Evolutionary conservation across 1,140 invertebrate genomes (phyloP).

Genomic region (Lepidotrigona ventralis): DNA sequence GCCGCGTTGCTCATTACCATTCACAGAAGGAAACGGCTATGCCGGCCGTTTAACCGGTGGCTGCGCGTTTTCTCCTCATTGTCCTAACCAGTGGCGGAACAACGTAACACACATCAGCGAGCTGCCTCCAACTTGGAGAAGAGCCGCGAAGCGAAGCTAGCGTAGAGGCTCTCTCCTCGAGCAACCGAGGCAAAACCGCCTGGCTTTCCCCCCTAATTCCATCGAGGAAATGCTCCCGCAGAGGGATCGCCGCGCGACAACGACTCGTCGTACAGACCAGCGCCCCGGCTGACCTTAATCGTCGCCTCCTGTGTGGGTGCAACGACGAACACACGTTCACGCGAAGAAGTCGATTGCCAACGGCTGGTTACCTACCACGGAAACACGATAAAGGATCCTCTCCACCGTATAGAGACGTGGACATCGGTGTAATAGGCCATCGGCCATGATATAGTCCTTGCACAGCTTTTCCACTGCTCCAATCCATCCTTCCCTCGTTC

Average conservation of each 20-base stretch:
- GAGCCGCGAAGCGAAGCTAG: background rate
- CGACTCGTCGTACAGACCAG: background rate
- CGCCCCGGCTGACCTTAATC: conserved; percentile 39
- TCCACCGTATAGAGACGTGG: background rate
- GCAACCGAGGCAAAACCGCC: conserved; percentile 13
- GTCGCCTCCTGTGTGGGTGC: background rate
- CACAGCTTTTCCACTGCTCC: background rate
- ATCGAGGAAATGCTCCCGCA: conserved; percentile 23
- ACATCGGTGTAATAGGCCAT: background rate
- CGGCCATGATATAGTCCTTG: background rate
- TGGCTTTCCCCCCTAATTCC: conserved; percentile 38
- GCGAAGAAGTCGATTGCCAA: conserved; percentile 14
- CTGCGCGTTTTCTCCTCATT: conserved; percentile 29
- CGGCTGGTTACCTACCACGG: background rate
- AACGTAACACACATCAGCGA: conserved; percentile 14
- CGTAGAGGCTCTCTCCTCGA: background rate
- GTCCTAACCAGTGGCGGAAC: conserved; percentile 15
- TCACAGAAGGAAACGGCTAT: background rate
- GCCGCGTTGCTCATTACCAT: conserved; percentile 40
- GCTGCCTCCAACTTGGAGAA: conserved; percentile 16
- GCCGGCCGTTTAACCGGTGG: conserved; percentile 25
- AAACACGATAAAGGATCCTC: conserved; percentile 2
- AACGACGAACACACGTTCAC: background rate
- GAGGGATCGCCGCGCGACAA: conserved; percentile 12
- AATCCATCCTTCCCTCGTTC: background rate